Evolutionary conservation across 2,797 vertebrate species (phyloP).

Genomic region (Epinephelus awoara): DNA sequence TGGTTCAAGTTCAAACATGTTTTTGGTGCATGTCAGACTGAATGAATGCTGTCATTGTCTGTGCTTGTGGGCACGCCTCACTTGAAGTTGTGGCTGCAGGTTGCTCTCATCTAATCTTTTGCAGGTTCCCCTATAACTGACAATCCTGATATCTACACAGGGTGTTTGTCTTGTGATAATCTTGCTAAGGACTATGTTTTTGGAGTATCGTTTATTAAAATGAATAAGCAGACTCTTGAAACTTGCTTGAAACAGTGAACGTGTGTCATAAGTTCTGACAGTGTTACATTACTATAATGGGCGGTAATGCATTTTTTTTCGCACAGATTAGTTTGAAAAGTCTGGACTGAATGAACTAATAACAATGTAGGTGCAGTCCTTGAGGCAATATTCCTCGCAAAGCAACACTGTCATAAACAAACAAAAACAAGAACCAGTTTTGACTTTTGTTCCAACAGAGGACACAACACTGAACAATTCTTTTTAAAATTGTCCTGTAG

Average conservation of each 20-base stretch:
- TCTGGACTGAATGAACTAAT: neutral
- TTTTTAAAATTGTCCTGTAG: slow-evolving; percentile 35
- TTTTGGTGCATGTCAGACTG: neutral
- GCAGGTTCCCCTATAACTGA: neutral
- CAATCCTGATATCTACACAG: neutral
- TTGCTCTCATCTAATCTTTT: slow-evolving; percentile 12
- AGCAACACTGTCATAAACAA: neutral
- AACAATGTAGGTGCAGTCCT: neutral
- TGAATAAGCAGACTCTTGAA: neutral
- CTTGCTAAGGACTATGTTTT: neutral
- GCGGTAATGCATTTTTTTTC: neutral
- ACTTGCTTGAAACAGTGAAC: neutral
- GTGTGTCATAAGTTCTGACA: neutral
- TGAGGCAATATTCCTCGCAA: neutral
- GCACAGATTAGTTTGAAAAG: neutral
- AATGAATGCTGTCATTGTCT: neutral
- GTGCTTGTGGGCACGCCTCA: neutral
- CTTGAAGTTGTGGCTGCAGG: neutral
- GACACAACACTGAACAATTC: neutral
- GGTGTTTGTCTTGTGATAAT: neutral
- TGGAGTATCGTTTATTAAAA: neutral
- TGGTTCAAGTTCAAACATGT: slow-evolving; percentile 8
- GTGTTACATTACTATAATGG: too few relatives aligned
- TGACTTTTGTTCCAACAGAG: neutral
- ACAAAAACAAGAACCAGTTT: neutral